A percentile compares a stretch with the other conserved stretches of the same genome.
phyloP scores from a whole-genome alignment of 1,140 invertebrate genomes.

The Venturia canescens region DNA sequence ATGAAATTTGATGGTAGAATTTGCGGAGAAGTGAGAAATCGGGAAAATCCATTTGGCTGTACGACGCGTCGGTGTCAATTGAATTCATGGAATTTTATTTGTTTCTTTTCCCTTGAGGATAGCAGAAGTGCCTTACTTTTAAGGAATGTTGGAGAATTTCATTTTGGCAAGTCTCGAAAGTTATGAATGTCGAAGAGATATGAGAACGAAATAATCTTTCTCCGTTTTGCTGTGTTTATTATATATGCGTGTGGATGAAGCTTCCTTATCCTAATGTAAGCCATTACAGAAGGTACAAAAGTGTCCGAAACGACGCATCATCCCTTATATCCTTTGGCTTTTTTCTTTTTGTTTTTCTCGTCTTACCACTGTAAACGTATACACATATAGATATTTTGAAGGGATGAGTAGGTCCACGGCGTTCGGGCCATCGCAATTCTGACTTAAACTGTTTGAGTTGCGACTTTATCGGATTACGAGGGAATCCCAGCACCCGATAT shows the following conservation, averaged over 20 bases:
- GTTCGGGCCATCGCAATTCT: constrained; percentile 58
- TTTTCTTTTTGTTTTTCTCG: not conserved
- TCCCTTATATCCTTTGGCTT: constrained; percentile 36
- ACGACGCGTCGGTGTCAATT: no score
- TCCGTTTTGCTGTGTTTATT: constrained; percentile 12
- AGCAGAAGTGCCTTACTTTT: not conserved
- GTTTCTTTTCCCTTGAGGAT: not conserved
- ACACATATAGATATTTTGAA: not conserved
- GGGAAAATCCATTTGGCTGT: no score
- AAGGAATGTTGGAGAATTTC: constrained; percentile 59
- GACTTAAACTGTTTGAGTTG: constrained; percentile 74
- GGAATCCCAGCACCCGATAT: constrained; percentile 60
- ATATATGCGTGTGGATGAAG: constrained; percentile 42
- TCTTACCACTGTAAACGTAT: not conserved
- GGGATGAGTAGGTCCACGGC: constrained; percentile 1
- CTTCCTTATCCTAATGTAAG: constrained; percentile 60
- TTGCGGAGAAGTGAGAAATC: not conserved
- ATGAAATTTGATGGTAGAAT: not conserved
- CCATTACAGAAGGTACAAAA: constrained; percentile 61
- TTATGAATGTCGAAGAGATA: not conserved
- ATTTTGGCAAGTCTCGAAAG: constrained; percentile 59
- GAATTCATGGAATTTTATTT: constrained; percentile 42
- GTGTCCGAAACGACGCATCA: constrained; percentile 52
- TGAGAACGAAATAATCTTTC: not conserved
- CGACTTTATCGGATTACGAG: constrained; percentile 71